Conservation (phyloP, 2,797 vertebrate genomes). For the Eulemur mongoz region DNA sequence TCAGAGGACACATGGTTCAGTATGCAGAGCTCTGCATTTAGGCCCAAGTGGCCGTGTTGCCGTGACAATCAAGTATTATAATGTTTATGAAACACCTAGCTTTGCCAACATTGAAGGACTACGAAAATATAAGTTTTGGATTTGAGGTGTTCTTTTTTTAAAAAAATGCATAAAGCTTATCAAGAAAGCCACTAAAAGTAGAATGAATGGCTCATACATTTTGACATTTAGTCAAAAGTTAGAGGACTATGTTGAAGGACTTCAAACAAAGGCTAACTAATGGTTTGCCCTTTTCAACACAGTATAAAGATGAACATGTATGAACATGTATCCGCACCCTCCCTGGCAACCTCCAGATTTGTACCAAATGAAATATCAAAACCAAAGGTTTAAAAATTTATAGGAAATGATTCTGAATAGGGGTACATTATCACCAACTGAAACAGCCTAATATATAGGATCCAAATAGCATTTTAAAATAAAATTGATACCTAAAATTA, state of each 20-base stretch:
- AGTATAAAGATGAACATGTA: background rate
- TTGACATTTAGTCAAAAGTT: background rate
- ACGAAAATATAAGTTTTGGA: background rate
- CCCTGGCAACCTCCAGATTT: background rate
- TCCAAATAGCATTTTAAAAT: background rate
- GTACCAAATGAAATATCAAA: background rate
- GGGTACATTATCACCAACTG: background rate
- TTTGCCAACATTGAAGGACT: background rate
- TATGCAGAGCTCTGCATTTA: background rate
- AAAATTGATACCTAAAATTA: background rate
- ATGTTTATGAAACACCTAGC: background rate
- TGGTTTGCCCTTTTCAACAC: background rate
- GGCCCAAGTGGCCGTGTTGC: background rate
- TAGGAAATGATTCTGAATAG: background rate
- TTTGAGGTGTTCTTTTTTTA: background rate
- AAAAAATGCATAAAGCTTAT: background rate
- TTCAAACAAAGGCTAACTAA: background rate
- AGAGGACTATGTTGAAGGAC: background rate
- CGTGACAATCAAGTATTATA: background rate
- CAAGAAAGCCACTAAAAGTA: background rate
- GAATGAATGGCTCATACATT: background rate
- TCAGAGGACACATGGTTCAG: background rate
- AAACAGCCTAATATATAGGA: background rate
- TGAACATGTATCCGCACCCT: background rate
- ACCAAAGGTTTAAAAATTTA: background rate